Evolutionary conservation across 1,140 invertebrate genomes (phyloP), one percentile per base, ranked within the genome.

Genomic region (Drosophila pseudoananassae): DNA sequence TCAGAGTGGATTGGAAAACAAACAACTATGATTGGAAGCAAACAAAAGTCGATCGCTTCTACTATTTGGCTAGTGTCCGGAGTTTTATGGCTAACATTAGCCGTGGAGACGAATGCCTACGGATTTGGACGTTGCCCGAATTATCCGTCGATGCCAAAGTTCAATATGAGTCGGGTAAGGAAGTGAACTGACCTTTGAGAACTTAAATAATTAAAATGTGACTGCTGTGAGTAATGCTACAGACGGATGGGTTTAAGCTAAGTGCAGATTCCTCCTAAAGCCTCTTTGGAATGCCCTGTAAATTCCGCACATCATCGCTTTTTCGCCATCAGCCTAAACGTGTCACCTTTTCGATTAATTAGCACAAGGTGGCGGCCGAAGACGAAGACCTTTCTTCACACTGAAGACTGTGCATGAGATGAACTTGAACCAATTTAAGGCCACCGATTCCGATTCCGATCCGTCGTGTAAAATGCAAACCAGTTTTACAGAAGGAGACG

Each of bases 121-220:
- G 94, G 94, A 33, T 92, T 94, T 36, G 94, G 94, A 60, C 92
- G 92, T 81, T 95, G 94, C 90, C 94, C 94, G 8, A 92, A 93
- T 55, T 93, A 94, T 78, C 92, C 92, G 64, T 92, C 93, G 70
- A 92, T 94, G 81, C 92, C 93, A 25, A 92, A 94, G 90, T 94
- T 94, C 74, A 93, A 94, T 76, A 92, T 94, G 65, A 92, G 91
- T 55, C 92, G 90, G 88, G 94, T 95, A 88, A 94, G 93, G 14
- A 23, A 46, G 12, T 92, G 12, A 43, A 31, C 40, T 43, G 9
- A 40, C 15, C 25, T 12, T 17, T 17, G 10, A 9, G 15, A 14
- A 51, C 29, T 4, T 17, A 4, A 17, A 14, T 10, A 36, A 36
- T 36, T 36, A n/a, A 36, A 36, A 27, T 27, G 6, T 6, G 25